Evolutionary conservation across 2,888 invertebrate species (phyloP).

Genomic region (Tetragonisca angustula): DNA sequence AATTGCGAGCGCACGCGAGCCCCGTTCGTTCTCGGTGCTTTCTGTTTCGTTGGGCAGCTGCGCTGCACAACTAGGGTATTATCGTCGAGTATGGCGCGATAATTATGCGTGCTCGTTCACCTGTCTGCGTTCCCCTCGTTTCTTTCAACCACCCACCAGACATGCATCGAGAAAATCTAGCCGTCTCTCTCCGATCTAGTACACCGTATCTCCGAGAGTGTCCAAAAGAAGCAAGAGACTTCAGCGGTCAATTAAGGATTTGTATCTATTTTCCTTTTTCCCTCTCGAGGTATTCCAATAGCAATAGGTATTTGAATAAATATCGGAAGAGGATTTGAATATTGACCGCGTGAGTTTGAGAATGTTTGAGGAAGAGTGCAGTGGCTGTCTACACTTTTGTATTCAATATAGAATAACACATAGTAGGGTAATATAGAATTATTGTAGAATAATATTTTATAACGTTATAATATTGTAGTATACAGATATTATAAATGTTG

Average conservation of each 20-base stretch:
- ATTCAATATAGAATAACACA: too few species aligned
- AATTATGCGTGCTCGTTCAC: slow-evolving; percentile 61
- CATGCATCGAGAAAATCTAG: slow-evolving; percentile 28
- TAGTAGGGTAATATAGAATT: too few species aligned
- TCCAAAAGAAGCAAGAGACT: background rate
- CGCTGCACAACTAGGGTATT: slow-evolving; percentile 65
- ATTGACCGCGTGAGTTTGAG: background rate
- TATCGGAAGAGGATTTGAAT: background rate
- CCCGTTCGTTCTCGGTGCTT: slow-evolving; percentile 44
- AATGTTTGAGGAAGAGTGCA: background rate
- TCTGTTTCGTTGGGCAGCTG: slow-evolving; percentile 47
- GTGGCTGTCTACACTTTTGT: background rate
- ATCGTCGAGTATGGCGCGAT: slow-evolving; percentile 72
- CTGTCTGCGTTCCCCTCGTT: slow-evolving; percentile 20
- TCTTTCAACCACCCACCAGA: slow-evolving; percentile 27
- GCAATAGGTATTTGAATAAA: background rate
- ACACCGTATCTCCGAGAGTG: background rate
- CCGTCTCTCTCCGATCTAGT: background rate
- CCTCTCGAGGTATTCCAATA: background rate
- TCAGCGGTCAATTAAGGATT: background rate
- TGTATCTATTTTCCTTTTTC: too few species aligned
- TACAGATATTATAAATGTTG: too few species aligned
- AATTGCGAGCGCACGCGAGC: slow-evolving; percentile 67
- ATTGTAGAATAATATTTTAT: too few species aligned
- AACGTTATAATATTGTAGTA: too few species aligned